phyloP scores from a whole-genome alignment of 2,888 invertebrate species.

The Leucophenga maculata region DNA sequence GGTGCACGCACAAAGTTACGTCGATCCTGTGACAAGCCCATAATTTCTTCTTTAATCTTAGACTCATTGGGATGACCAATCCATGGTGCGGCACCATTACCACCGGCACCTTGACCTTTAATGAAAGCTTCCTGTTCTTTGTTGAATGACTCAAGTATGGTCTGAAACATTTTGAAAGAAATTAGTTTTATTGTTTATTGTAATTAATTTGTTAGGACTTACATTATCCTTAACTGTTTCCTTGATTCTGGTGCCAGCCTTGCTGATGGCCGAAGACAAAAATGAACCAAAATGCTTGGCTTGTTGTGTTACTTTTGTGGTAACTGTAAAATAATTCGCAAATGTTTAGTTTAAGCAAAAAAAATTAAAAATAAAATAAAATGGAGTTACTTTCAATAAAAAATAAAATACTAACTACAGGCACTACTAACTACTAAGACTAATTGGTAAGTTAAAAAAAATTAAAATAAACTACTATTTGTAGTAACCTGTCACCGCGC shows the following conservation, averaged over 20 bases:
- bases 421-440: background rate
- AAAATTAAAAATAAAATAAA: no score
- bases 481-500: constrained; percentile 64
- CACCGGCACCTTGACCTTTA: constrained; percentile 83
- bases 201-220: constrained; percentile 72
- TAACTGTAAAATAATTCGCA: constrained; percentile 75
- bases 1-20: constrained; percentile 98
- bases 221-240: constrained; percentile 97
- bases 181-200: constrained; percentile 12
- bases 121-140: constrained; percentile 97
- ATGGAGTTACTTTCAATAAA: constrained; percentile 41
- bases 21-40: constrained; percentile 96
- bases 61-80: constrained; percentile 95
- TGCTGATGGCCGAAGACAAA: constrained; percentile 95
- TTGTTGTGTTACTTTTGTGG: constrained; percentile 90
- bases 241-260: constrained; percentile 96
- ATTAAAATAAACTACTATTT: background rate
- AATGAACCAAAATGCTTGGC: constrained; percentile 94
- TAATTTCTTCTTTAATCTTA: constrained; percentile 93
- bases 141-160: constrained; percentile 96
- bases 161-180: constrained; percentile 75
- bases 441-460: background rate
- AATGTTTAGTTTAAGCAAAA: constrained; percentile 14
- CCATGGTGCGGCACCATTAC: constrained; percentile 90
- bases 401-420: constrained; percentile 39